A percentile compares a stretch with the other conserved stretches of the same genome.
Evolutionary conservation across 2,888 invertebrate genomes (phyloP).

Genomic region (Oscheius sp.): DNA sequence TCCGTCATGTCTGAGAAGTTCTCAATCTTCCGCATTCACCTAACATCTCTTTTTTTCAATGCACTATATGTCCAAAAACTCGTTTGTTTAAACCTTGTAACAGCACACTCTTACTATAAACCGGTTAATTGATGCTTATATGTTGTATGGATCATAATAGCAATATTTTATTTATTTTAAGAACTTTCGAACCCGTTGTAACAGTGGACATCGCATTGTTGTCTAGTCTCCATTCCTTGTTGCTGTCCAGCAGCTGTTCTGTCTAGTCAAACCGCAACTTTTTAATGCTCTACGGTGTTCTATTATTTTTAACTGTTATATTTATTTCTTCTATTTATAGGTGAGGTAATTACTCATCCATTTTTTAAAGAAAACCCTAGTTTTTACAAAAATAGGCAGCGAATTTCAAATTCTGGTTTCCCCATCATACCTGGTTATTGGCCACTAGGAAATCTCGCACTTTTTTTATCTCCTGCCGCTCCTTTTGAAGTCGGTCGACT

Average conservation of each 20-base stretch:
- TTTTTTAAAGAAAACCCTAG: not conserved
- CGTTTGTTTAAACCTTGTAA: too few species aligned
- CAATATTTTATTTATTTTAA: not conserved
- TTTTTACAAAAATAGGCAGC: not conserved
- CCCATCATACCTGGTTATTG: constrained; percentile 12
- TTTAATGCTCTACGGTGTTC: constrained; percentile 4
- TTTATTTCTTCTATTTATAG: not conserved
- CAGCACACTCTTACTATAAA: too few species aligned
- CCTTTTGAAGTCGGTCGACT: constrained; percentile 19
- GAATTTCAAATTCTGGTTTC: constrained; percentile 10
- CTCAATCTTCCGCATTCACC: too few species aligned
- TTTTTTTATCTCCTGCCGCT: constrained; percentile 18
- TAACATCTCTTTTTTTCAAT: too few species aligned
- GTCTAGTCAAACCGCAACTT: constrained; percentile 13
- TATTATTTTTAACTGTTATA: not conserved
- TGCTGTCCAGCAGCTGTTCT: constrained; percentile 17
- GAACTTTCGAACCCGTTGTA: constrained; percentile 12
- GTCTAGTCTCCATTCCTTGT: constrained; percentile 1
- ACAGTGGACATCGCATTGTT: constrained; percentile 5
- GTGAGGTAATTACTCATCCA: not conserved
- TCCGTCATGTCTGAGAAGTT: too few species aligned
- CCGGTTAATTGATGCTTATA: too few species aligned
- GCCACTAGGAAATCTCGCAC: constrained; percentile 14
- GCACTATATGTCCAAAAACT: too few species aligned
- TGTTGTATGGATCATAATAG: too few species aligned